Evolutionary conservation across 2,888 invertebrate genomes (phyloP).

Genomic region (Pseudococcus viburni): DNA sequence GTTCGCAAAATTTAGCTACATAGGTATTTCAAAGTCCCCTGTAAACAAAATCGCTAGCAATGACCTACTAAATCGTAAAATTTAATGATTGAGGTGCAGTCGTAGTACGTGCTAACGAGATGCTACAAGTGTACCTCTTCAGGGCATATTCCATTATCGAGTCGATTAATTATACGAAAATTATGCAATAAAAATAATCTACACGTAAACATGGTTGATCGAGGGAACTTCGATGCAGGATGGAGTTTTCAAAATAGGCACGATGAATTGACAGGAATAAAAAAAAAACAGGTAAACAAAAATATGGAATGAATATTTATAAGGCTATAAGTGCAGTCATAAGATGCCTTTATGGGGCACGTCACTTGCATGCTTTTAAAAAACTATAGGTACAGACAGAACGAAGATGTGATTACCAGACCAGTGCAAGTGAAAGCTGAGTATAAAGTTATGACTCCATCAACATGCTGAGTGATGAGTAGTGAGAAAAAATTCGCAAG

Average conservation of each 20-base stretch:
- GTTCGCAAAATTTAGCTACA: background rate
- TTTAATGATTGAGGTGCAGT: background rate
- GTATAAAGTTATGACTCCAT: background rate
- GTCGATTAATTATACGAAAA: background rate
- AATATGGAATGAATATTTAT: background rate
- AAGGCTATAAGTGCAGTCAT: too few relatives aligned
- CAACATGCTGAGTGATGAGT: conserved; percentile 9
- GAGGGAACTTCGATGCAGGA: background rate
- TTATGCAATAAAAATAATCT: background rate
- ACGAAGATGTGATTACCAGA: background rate
- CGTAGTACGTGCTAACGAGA: background rate
- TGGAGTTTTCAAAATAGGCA: too few relatives aligned
- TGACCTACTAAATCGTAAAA: background rate
- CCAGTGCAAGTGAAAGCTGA: background rate
- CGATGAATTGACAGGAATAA: background rate
- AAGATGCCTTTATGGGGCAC: background rate
- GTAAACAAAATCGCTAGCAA: background rate
- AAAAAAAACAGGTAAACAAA: background rate
- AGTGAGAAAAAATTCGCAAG: background rate
- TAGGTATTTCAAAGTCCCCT: background rate
- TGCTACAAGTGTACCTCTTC: background rate
- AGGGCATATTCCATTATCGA: background rate
- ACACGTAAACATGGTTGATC: background rate
- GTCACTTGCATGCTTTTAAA: background rate
- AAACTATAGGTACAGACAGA: background rate